These are phyloP conservation scores for Tragelaphus strepsiceros DNA, from an alignment of 2,113 vertebrate genomes.

Conservation along the genomic window DNA sequence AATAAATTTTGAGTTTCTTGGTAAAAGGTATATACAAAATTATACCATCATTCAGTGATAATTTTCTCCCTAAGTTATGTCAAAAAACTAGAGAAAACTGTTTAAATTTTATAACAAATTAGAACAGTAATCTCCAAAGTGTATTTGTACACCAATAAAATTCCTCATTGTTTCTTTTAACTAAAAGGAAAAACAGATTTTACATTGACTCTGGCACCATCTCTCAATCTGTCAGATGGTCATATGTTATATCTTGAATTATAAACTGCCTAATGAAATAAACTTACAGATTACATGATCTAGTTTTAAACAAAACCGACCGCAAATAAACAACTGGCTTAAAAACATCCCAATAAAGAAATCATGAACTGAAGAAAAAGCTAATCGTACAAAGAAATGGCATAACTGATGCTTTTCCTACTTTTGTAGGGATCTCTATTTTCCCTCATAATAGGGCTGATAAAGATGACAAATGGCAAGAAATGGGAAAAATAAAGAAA, in stretches of 20 bases:
- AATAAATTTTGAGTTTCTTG: conserved; percentile 26
- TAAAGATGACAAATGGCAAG: neutral
- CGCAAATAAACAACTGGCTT: neutral
- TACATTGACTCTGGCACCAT: neutral
- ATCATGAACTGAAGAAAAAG: neutral
- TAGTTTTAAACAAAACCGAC: neutral
- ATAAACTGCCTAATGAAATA: neutral
- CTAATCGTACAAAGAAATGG: neutral
- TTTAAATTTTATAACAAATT: neutral
- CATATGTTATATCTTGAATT: neutral
- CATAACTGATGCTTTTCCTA: neutral
- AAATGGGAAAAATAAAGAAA: neutral
- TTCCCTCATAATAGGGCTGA: neutral
- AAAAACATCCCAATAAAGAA: neutral
- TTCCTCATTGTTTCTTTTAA: neutral
- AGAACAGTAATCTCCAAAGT: neutral
- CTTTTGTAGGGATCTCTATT: neutral
- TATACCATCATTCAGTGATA: neutral
- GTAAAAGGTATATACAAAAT: neutral
- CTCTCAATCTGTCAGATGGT: neutral
- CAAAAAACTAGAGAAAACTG: neutral
- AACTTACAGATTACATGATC: neutral
- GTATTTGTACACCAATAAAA: neutral
- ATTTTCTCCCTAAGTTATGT: neutral
- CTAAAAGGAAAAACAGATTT: neutral